Conservation (phyloP, 2,113 vertebrate genomes). For the Anarhynchus alexandrinus region DNA sequence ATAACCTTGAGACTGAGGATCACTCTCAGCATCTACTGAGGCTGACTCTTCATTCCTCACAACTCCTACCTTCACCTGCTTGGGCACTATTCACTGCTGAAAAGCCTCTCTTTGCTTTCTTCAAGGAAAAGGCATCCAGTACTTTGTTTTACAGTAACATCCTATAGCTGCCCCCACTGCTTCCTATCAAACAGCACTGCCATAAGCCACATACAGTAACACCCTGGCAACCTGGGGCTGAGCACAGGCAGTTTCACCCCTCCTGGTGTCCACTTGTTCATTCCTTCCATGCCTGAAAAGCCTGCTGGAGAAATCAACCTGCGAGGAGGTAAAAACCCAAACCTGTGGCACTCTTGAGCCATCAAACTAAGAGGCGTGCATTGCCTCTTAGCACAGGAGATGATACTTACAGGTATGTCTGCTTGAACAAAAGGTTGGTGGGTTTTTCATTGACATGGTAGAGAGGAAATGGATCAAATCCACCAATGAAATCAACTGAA, state of each 20-base stretch:
- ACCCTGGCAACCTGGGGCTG: not conserved
- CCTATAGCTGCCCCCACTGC: not conserved
- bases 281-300: not conserved
- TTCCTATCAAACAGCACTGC: not conserved
- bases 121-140: not conserved
- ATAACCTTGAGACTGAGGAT: not conserved
- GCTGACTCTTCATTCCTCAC: not conserved
- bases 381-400: not conserved
- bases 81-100: not conserved
- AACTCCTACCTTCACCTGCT: not conserved
- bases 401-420: conserved; percentile 88
- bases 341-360: not conserved
- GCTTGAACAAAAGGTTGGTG: conserved; percentile 90
- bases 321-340: not conserved
- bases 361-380: not conserved
- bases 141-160: not conserved
- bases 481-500: conserved; percentile 99
- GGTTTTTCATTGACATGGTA: conserved; percentile 95
- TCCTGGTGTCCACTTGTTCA: not conserved
- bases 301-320: not conserved
- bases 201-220: not conserved
- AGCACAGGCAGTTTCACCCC: not conserved
- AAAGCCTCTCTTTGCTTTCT: not conserved
- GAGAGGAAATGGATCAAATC: conserved; percentile 95
- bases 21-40: not conserved